phyloP scores from a whole-genome alignment of 1,140 invertebrate genomes.

The Hyphantria cunea region DNA sequence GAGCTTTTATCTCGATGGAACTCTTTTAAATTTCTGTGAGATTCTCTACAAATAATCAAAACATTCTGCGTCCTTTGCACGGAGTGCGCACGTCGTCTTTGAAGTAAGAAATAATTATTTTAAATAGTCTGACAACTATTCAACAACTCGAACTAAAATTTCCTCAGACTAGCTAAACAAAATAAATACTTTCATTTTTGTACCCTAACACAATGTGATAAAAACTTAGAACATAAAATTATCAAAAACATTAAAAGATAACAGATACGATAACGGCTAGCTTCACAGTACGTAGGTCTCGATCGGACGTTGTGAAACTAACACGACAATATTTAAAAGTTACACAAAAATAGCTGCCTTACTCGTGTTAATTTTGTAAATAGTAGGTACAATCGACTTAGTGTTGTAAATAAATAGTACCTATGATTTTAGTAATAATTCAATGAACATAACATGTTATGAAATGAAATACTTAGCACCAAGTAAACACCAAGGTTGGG shows the following conservation, averaged over 20 bases:
- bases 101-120: conserved; percentile 21
- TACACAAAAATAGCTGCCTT: conserved; percentile 33
- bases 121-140: conserved; percentile 28
- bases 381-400: conserved; percentile 30
- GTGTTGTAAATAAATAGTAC: conserved; percentile 25
- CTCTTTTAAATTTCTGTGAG: conserved; percentile 16
- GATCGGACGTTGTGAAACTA: conserved; percentile 25
- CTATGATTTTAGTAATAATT: conserved; percentile 26
- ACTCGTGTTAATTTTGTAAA: conserved; percentile 35
- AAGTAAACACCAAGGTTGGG: conserved; percentile 61
- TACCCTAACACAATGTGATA: conserved; percentile 46
- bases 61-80: conserved; percentile 8
- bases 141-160: conserved; percentile 37
- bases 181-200: conserved; percentile 55
- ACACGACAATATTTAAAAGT: conserved; percentile 26
- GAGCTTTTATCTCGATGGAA: conserved; percentile 9
- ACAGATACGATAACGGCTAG: conserved; percentile 36
- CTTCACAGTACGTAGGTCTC: conserved; percentile 16
- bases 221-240: conserved; percentile 49
- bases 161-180: conserved; percentile 47
- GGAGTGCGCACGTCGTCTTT: conserved; percentile 18
- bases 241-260: conserved; percentile 47
- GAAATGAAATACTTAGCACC: conserved; percentile 65
- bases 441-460: conserved; percentile 42
- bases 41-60: conserved; percentile 27